A percentile compares a stretch with the other conserved stretches of the same genome.
These are phyloP conservation scores for Diadumene lineata DNA, from an alignment of 92 coral and sea anemone species.

Conservation along the genomic window DNA sequence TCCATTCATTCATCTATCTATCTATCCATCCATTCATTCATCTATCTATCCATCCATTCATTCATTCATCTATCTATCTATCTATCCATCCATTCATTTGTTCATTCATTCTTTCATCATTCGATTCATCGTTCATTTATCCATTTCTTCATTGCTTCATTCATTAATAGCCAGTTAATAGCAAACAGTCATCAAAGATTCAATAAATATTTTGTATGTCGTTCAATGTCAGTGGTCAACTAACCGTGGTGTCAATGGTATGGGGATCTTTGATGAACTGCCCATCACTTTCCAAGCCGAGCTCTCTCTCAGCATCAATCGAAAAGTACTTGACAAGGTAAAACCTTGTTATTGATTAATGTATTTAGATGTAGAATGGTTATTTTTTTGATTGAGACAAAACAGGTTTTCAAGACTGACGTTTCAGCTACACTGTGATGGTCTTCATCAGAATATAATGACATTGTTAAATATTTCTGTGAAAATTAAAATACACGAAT, in stretches of 20 bases:
- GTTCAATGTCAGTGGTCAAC: constrained; percentile 65
- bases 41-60: not conserved
- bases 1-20: not conserved
- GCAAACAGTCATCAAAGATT: too few species aligned
- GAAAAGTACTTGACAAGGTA: constrained; percentile 76
- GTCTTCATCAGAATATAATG: too few species aligned
- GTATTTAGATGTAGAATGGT: not conserved
- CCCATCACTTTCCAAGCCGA: constrained; percentile 87
- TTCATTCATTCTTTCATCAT: not conserved
- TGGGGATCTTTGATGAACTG: constrained; percentile 76
- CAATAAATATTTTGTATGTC: too few species aligned
- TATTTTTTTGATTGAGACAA: not conserved
- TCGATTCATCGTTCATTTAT: not conserved
- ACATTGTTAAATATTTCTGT: too few species aligned
- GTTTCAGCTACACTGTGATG: too few species aligned
- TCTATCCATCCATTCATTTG: not conserved
- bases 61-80: not conserved
- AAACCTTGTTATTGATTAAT: not conserved
- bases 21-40: not conserved
- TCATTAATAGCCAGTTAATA: not conserved
- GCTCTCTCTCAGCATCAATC: constrained; percentile 74
- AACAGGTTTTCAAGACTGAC: too few species aligned
- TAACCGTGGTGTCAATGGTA: constrained; percentile 65
- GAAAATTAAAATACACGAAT: too few species aligned
- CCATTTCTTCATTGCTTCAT: not conserved